Evolutionary conservation across 2,113 vertebrate species (phyloP).

Genomic region (Gavialis gangeticus): DNA sequence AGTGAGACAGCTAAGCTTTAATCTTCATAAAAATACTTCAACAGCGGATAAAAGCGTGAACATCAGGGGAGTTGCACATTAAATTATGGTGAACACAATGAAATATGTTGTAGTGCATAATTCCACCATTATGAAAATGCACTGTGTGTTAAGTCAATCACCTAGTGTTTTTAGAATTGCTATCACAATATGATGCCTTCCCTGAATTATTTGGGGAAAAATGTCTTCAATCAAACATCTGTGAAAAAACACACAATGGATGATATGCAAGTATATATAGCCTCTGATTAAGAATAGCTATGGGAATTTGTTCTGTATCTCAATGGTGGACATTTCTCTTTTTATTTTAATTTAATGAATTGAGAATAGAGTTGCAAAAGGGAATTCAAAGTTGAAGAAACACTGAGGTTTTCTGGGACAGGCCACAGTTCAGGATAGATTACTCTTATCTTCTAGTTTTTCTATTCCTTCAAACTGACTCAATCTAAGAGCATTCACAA

Average conservation of each 20-base stretch:
- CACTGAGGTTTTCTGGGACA: not conserved
- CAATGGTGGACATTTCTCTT: not conserved
- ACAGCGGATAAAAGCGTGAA: not conserved
- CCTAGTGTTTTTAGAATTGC: not conserved
- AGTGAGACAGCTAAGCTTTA: constrained; percentile 46
- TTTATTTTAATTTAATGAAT: not conserved
- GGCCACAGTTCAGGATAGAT: not conserved
- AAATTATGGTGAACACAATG: constrained; percentile 4
- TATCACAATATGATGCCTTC: not conserved
- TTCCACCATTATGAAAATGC: not conserved
- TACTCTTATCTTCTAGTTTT: not conserved
- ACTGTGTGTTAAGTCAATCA: not conserved
- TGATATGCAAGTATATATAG: not conserved
- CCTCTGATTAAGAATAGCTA: not conserved
- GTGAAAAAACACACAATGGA: not conserved
- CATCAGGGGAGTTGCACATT: not conserved
- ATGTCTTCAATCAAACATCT: not conserved
- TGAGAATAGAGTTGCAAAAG: not conserved
- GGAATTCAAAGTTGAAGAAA: not conserved
- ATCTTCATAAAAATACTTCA: constrained; percentile 31
- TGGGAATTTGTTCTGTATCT: not conserved
- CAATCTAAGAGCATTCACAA: not conserved
- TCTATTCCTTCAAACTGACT: not conserved
- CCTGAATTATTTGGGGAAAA: not conserved
- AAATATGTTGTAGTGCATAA: not conserved